These are phyloP conservation scores for Fragum sueziense DNA, from an alignment of 2,888 invertebrate species.

Conservation along the genomic window DNA sequence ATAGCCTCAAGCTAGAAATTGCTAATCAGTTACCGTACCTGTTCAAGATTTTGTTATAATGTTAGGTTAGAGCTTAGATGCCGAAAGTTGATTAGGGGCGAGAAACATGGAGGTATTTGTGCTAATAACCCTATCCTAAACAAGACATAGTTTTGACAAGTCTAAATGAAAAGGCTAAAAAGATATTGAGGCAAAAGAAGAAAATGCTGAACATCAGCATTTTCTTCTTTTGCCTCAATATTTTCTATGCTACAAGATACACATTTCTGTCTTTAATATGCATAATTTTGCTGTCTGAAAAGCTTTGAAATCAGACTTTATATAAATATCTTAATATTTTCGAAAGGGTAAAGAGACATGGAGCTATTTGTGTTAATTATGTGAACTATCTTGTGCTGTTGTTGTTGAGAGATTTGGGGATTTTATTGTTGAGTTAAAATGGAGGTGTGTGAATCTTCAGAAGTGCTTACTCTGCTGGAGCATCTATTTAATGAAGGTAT, in stretches of 20 bases:
- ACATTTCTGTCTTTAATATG: too few species aligned
- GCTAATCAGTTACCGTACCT: not conserved
- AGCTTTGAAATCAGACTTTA: too few species aligned
- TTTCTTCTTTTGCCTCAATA: too few species aligned
- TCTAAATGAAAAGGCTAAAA: not conserved
- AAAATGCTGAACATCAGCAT: too few species aligned
- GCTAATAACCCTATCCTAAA: too few species aligned
- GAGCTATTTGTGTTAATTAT: constrained; percentile 27
- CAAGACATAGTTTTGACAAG: too few species aligned
- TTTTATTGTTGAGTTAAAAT: constrained; percentile 23
- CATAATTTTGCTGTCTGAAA: too few species aligned
- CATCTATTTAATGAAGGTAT: constrained; percentile 51
- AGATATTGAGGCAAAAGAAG: too few species aligned
- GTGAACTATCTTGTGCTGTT: constrained; percentile 8
- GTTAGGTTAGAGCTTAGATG: not conserved
- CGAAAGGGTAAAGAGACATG: constrained; percentile 13
- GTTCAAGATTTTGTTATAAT: not conserved
- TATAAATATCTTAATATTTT: too few species aligned
- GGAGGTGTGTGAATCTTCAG: constrained; percentile 30
- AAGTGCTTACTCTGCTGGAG: constrained; percentile 42
- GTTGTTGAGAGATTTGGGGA: too few species aligned
- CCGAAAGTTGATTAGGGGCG: constrained; percentile 6
- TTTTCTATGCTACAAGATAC: too few species aligned
- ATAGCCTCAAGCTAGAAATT: constrained; percentile 4
- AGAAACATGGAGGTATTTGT: constrained; percentile 29